Evolutionary conservation across 2,113 vertebrate genomes (phyloP).

Genomic region (Turnix velox): DNA sequence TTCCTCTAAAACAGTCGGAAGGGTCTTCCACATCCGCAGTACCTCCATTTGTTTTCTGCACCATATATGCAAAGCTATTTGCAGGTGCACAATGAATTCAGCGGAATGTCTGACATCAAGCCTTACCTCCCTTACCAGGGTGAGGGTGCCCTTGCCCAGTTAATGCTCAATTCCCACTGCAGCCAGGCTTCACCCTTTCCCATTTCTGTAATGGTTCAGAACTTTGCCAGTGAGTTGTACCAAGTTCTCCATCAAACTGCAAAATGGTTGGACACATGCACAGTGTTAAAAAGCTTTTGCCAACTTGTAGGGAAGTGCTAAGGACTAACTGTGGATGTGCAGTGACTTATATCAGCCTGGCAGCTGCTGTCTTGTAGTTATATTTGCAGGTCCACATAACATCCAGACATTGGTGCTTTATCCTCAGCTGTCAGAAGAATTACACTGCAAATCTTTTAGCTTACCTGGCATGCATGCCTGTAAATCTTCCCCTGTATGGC

Average conservation of each 20-base stretch:
- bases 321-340: neutral
- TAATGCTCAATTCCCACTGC: accelerated
- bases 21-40: neutral
- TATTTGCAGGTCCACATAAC: neutral
- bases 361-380: neutral
- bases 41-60: neutral
- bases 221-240: neutral
- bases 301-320: neutral
- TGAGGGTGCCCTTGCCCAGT: neutral
- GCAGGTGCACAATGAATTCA: neutral
- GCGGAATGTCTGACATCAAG: neutral
- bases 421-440: neutral
- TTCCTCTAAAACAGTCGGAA: neutral
- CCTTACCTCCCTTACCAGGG: neutral
- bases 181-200: neutral
- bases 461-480: neutral
- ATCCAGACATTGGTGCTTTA: neutral
- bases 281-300: neutral
- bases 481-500: neutral
- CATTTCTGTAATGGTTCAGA: neutral
- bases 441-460: neutral
- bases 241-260: neutral
- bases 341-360: neutral
- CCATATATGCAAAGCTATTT: neutral
- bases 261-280: accelerated